Evolutionary conservation across 2,113 vertebrate genomes (phyloP), one percentile per base, ranked within the genome.

Genomic region (Blennius ocellaris): DNA sequence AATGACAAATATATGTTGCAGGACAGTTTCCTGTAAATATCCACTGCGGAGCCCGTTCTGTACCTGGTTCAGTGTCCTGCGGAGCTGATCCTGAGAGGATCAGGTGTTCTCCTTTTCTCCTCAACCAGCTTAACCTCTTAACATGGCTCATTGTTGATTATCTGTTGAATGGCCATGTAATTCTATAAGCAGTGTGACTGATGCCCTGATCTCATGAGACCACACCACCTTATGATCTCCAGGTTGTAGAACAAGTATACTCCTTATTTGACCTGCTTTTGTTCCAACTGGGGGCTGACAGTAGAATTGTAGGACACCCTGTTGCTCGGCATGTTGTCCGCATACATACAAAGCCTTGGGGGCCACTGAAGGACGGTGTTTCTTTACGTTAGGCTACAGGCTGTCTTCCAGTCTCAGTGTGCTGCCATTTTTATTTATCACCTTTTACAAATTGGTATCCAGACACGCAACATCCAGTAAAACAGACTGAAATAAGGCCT

Each of bases 191-290:
- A 59, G 17, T 8, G 62, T 73, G 55, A 39, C 73, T 62, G 16
- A 59, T 7, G 73, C 54, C 44, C 15, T 57, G 37, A 74, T 59
- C 76, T 81, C 69, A 84, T 11, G 76, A 78, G 60, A 77, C 51
- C 67, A 62, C 11, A 62, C 11, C 49, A 59, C 61, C 47, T 12
- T 77, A 49, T 60, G 56, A 65, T 69, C 71, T 7, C 64, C 41
- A 12, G 43, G 43, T 69, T 70, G 76, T 84, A 82, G 6, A 36
- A 66, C 70, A 64, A 49, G 41, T n/a, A 45, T 73, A 56, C 5
- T 12, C 52, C 49, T 49, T 62, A 41, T 78, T 76, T 65, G 60
- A 76, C 7, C 56, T 45, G 65, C 64, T 80, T 71, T 79, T 39
- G 56, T 54, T 52, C 69, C 62, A 70, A 17, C 80, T 69, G 73